phyloP scores from a whole-genome alignment of 2,113 vertebrate genomes.

The Larimichthys polyactis region DNA sequence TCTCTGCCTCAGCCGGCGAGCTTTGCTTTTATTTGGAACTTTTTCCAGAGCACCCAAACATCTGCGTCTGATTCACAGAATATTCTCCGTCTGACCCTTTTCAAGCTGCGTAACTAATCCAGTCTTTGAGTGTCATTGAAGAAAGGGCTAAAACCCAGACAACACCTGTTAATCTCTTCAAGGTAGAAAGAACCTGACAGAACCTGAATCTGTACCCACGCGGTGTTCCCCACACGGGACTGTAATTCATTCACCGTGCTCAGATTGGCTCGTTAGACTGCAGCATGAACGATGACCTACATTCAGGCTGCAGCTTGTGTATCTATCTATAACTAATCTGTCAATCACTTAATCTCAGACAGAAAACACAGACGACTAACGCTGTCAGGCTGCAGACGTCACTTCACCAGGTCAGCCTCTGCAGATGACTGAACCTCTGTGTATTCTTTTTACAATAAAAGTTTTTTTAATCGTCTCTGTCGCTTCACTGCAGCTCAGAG shows the following conservation, averaged over 20 bases:
- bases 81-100: conserved; percentile 43
- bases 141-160: conserved; percentile 49
- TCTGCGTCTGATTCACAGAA: conserved; percentile 2
- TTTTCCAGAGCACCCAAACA: background rate
- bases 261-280: background rate
- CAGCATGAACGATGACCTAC: background rate
- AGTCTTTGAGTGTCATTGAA: conserved; percentile 44
- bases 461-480: background rate
- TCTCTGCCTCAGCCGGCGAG: background rate
- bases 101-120: conserved; percentile 40
- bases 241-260: conserved; percentile 7
- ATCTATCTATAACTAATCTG: conserved; percentile 44
- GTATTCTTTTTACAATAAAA: conserved; percentile 55
- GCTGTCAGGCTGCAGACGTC: background rate
- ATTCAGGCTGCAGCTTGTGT: background rate
- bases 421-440: background rate
- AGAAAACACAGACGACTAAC: conserved; percentile 7
- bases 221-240: background rate
- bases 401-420: background rate
- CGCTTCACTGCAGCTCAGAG: background rate
- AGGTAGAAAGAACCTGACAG: background rate
- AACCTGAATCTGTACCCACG: background rate
- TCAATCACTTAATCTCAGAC: conserved; percentile 49
- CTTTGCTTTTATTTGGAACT: background rate
- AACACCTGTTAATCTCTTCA: conserved; percentile 40